Base-by-base conservation (phyloP, 2,888 invertebrate genomes). In the Notocelia uddmanniana region DNA sequence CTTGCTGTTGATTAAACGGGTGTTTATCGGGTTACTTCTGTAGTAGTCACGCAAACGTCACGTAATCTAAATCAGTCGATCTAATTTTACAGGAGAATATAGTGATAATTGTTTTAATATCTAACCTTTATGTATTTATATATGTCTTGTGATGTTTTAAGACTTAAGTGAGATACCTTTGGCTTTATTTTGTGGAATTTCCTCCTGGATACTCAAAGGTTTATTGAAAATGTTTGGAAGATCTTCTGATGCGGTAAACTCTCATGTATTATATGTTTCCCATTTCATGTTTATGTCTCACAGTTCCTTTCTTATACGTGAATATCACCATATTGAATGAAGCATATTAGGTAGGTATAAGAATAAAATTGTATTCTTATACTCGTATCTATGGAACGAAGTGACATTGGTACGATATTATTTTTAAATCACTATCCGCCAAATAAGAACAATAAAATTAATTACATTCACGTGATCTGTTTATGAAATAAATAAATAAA, bases 1-100 rank as follows among this genome's bases (percentile, higher is more conserved):
- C 71, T 66, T 59, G 45, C 45, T 41, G 48, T 52, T 71, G 45
- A 71, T 66, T 59, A 55, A 66, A 59, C 54, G 31, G 54, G 45
- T 26, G 26, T 21, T 55, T 21, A 18, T 31, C 34, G 8, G 18
- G 15, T 23, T 18, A 15, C 2, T 67, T 8, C n/a, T 57, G 57
- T 48, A 41, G 26, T 48, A 19, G 50, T 10, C 5, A 19, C 21
- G 34, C 19, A 19, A 45, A 10, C 21, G n/a, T n/a, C n/a, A n/a
- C n/a, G n/a, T n/a, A 31, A 26, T 23, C 60, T n/a, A 23, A 59
- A 50, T 60, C 26, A n/a, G 45, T 26, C 10, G 2, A 41, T 45
- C 5, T 11, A 2, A 19, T 18, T 50, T 63, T 50, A 50, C 31
- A 31, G 62, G 6, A 60, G 13, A 41, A n/a, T 15, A 37, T 18